These are phyloP conservation scores for Rosalia funebris DNA, from an alignment of 2,888 invertebrate genomes.

Conservation along the genomic window DNA sequence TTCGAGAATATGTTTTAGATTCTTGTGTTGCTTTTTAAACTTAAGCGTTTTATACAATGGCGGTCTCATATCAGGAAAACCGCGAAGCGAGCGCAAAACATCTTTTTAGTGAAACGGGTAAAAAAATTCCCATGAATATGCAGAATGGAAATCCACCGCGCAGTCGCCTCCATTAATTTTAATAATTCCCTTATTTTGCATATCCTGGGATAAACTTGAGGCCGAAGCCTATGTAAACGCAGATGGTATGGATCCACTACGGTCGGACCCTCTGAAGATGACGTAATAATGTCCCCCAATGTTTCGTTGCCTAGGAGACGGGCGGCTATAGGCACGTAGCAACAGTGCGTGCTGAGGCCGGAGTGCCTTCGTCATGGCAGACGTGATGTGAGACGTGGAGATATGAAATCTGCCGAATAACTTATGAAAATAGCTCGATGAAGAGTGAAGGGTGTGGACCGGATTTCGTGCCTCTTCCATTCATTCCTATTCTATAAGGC, in stretches of 20 bases:
- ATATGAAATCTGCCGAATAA: conserved; percentile 15
- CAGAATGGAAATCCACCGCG: background rate
- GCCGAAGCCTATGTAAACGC: conserved; percentile 21
- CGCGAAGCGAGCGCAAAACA: no score
- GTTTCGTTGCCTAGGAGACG: conserved; percentile 43
- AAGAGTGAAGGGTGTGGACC: background rate
- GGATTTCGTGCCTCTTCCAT: background rate
- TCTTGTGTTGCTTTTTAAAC: no score
- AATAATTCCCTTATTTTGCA: conserved; percentile 7
- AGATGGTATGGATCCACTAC: conserved; percentile 32
- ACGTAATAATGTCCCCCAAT: conserved; percentile 34
- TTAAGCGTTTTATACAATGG: no score
- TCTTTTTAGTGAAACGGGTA: no score
- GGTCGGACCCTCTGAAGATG: conserved; percentile 30
- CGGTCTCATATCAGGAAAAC: no score
- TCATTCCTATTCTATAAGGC: background rate
- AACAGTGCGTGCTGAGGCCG: conserved; percentile 39
- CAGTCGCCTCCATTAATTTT: conserved; percentile 18
- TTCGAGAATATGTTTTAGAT: no score
- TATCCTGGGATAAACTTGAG: conserved; percentile 16
- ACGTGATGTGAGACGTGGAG: conserved; percentile 8
- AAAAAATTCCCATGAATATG: conserved; percentile 10
- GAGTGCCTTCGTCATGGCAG: conserved; percentile 25
- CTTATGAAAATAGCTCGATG: conserved; percentile 11
- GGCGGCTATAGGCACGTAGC: conserved; percentile 44